Evolutionary conservation across 2,113 vertebrate species (phyloP).

Genomic region (Macquaria australasica): DNA sequence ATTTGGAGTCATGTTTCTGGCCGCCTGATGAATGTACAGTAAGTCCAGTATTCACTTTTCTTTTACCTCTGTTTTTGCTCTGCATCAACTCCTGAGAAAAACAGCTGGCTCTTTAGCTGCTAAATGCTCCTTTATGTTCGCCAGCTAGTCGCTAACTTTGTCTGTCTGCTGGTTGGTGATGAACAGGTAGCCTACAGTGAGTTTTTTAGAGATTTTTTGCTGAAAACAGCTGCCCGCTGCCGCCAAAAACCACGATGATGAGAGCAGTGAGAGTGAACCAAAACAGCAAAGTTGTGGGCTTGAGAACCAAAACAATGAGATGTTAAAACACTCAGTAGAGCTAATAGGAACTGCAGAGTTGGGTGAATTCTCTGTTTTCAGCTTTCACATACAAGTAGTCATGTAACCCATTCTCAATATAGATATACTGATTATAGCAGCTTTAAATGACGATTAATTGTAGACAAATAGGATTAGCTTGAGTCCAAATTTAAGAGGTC

Average conservation of each 20-base stretch:
- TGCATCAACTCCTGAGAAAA: neutral
- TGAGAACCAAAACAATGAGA: neutral
- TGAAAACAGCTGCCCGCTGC: neutral
- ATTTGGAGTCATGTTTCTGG: too few relatives aligned
- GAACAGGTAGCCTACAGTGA: too few relatives aligned
- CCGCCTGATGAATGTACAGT: too few relatives aligned
- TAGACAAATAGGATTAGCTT: neutral
- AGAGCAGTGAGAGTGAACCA: neutral
- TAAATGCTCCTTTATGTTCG: neutral
- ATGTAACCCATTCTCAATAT: neutral
- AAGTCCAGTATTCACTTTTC: too few relatives aligned
- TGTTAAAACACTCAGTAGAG: neutral
- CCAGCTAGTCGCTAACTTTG: neutral
- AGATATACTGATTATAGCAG: neutral
- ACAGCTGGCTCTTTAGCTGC: neutral
- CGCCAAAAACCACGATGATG: neutral
- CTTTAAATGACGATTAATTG: neutral
- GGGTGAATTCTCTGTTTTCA: neutral
- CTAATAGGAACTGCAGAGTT: too few relatives aligned
- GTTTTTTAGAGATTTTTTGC: neutral
- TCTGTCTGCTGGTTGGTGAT: too few relatives aligned
- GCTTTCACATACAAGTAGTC: neutral
- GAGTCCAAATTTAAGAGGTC: neutral
- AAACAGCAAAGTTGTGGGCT: neutral
- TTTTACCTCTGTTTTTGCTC: neutral